phyloP scores from a whole-genome alignment of 2,113 vertebrate genomes.

The Melanerpes formicivorus region DNA sequence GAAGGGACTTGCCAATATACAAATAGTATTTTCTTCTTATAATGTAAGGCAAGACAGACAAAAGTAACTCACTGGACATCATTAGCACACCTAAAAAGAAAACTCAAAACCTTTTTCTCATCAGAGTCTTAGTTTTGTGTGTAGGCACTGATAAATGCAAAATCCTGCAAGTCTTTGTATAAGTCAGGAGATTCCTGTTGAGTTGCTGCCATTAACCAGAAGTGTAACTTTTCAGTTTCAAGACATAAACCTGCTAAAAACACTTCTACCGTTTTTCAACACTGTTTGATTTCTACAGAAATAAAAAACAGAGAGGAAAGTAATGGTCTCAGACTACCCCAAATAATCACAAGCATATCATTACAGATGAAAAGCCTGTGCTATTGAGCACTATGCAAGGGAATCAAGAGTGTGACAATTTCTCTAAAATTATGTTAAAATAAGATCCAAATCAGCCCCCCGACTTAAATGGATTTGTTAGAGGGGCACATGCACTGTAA shows the following conservation, averaged over 20 bases:
- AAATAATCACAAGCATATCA: background rate
- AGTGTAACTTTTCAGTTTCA: background rate
- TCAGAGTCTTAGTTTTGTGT: background rate
- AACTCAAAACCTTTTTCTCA: background rate
- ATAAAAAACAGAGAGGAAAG: background rate
- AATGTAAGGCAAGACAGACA: background rate
- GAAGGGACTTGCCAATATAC: background rate
- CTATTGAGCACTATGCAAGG: background rate
- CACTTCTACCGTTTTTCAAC: background rate
- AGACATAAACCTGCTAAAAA: background rate
- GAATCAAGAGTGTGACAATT: background rate
- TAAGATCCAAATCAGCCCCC: background rate
- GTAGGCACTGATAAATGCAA: background rate
- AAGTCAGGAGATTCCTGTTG: background rate
- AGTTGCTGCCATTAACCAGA: background rate
- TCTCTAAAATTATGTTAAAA: background rate
- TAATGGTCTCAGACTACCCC: background rate
- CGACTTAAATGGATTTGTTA: background rate
- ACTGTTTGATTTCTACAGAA: background rate
- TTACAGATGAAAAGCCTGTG: background rate
- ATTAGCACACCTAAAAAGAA: background rate
- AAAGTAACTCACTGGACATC: background rate
- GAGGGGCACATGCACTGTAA: accelerated
- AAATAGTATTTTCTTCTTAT: background rate
- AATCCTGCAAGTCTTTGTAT: background rate